phyloP scores from a whole-genome alignment of 2,888 invertebrate genomes.

The Ectemnius continuus region DNA sequence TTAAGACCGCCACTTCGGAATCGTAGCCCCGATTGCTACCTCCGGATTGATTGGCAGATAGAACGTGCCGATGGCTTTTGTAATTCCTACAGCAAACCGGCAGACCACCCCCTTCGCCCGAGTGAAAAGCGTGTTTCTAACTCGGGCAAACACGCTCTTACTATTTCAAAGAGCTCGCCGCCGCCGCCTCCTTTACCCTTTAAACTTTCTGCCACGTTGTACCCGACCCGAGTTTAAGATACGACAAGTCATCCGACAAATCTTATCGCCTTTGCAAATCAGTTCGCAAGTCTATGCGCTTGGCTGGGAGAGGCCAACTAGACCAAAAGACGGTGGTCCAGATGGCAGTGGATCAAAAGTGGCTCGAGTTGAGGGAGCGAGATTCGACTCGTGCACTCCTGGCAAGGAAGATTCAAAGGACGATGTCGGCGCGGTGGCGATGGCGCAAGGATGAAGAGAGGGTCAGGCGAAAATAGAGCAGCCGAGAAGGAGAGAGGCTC shows the following conservation, averaged over 20 bases:
- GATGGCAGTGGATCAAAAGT: conserved; percentile 10
- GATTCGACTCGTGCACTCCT: too few species aligned
- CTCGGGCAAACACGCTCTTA: too few species aligned
- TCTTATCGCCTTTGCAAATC: too few species aligned
- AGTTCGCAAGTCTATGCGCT: too few species aligned
- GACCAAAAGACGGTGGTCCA: too few species aligned
- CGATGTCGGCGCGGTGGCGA: not conserved
- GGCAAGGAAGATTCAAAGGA: too few species aligned
- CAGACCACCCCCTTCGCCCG: conserved; percentile 48
- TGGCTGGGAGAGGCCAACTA: too few species aligned
- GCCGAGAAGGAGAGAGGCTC: conserved; percentile 4
- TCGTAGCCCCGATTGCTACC: conserved; percentile 52
- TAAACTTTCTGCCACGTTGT: conserved; percentile 4
- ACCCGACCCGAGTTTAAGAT: conserved; percentile 11
- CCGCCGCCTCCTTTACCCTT: too few species aligned
- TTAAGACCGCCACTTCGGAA: conserved; percentile 55
- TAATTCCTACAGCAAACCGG: conserved; percentile 44
- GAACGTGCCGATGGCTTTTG: conserved; percentile 53
- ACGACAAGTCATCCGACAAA: too few species aligned
- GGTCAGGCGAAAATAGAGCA: conserved; percentile 3
- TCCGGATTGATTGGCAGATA: conserved; percentile 60
- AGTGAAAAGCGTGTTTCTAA: conserved; percentile 13
- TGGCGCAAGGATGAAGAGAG: conserved; percentile 1
- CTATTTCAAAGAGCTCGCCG: too few species aligned
- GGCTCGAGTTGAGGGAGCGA: not conserved